Base-by-base conservation (phyloP, 2,113 vertebrate genomes). In the Indicator indicator region DNA sequence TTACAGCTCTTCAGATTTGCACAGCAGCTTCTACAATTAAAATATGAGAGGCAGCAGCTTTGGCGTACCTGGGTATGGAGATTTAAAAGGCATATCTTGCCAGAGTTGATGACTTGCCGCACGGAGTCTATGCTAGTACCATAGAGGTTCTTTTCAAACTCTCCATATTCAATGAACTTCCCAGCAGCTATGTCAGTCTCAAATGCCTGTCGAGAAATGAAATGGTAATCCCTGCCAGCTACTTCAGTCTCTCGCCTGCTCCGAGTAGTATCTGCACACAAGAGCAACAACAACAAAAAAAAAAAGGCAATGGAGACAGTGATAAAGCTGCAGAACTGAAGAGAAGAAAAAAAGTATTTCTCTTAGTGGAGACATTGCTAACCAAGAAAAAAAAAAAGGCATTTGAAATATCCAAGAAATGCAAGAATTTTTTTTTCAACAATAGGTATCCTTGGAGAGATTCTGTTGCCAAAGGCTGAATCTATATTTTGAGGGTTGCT, bases 111-210 rank as follows among this genome's bases (percentile, higher is more conserved):
- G 33, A 99, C 97, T 75, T 99, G 99, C 62, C 98, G 98, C 78
- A 99, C 98, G 0, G 99, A 99, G 95, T 99, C 99, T n/a, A 98
- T 98, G 95, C 99, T 99, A 52, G 99, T 99, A 80, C 99, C 99
- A 46, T 99, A 99, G 42, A 99, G 94, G 96, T 99, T 99, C 96
- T 99, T 99, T 94, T 99, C 99, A 94, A 98, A 99, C 96, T 99
- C 99, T 17, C 99, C 99, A 2, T 98, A 99, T 54, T 99, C 99
- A 8, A 99, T 98, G 95, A 99, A 99, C 90, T 99, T 99, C 38
- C 98, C 98, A 9, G 98, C 87, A 27, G 98, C 97, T 76, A 99
- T 94, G 83, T 99, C 99, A 8, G 98, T 93, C 84, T 99, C 99
- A 86, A 99, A 99, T 3, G 96, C 97, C 63, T 98, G 95, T 16